A percentile compares a stretch with the other conserved stretches of the same genome.
Evolutionary conservation across 2,113 vertebrate genomes (phyloP).

Genomic region (Sinocyclocheilus anophthalmus): DNA sequence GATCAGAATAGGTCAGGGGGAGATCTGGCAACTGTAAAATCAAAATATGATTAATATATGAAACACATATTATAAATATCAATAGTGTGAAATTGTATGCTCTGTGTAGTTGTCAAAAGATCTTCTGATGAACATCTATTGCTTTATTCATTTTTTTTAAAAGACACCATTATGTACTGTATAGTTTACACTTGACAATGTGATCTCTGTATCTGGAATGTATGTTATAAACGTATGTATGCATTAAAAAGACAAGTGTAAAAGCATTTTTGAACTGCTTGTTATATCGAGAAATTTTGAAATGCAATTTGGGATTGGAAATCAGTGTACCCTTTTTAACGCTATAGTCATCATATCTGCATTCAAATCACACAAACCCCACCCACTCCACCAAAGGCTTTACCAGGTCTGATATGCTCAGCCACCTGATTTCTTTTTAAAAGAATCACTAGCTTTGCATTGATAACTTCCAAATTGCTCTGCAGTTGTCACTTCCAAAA

Average conservation of each 20-base stretch:
- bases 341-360: not conserved
- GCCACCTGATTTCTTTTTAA: not conserved
- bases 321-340: not conserved
- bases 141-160: too few relatives aligned
- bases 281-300: too few relatives aligned
- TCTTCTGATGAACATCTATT: too few relatives aligned
- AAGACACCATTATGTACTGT: too few relatives aligned
- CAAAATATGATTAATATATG: not conserved
- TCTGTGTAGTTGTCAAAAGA: not conserved
- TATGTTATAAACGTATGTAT: too few relatives aligned
- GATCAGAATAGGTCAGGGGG: conserved; percentile 67
- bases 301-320: too few relatives aligned
- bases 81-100: not conserved
- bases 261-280: too few relatives aligned
- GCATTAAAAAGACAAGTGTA: too few relatives aligned
- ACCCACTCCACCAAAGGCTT: not conserved
- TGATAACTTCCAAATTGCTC: too few relatives aligned
- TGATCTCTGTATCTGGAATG: not conserved
- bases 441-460: not conserved
- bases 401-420: not conserved
- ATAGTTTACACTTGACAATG: not conserved
- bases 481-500: not conserved
- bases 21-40: conserved; percentile 68
- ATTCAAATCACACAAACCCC: not conserved
- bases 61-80: not conserved